Base-by-base conservation (phyloP, 2,888 invertebrate genomes). In the Electrophaes corylata region DNA sequence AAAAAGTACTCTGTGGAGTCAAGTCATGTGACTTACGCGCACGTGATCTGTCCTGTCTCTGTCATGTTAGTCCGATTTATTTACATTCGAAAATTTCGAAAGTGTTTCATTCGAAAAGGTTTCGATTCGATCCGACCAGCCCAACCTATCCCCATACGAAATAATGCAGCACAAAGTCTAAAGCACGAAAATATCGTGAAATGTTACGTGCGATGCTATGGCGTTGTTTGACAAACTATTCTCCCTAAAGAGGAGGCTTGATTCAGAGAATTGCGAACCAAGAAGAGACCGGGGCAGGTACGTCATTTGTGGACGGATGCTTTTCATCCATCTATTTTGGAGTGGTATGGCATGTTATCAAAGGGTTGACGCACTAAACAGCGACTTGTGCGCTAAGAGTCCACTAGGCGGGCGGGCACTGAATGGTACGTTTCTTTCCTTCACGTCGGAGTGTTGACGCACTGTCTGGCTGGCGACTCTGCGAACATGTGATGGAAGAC, bases 221-320 rank as follows among this genome's bases (percentile, higher is more conserved):
- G 95, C 95, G 91, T 92, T 96, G 87, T 93, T 96, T 83, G 94
- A 95, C 81, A 95, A 95, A 92, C 86, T 96, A 71, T 94, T 95
- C 88, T 91, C 93, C 75, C 91, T 94, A 83, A 94, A 93, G 86
- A 93, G 92, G 91, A 91, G 92, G 84, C 82, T 90, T 71, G 78
- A 87, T 75, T 86, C 83, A 72, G 84, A 73, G 67, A 74, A 77
- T 78, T 78, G 76, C 75, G 85, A 84, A 80, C 77, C 79, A 80
- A 84, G 81, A 82, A 84, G 80, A 82, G 81, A 88, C 83, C 79
- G 82, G 82, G 78, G 80, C 86, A 88, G 92, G 93, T 92, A 92
- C 87, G 88, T 92, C 85, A 26, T 39, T 23, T 23, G 3, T 1
- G 75, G 70, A 67, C 59, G 67, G 70, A 79, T 79, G 76, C 63